Conservation (phyloP, 53 echinoderm and acorn worm genomes). For the Astropecten irregularis region DNA sequence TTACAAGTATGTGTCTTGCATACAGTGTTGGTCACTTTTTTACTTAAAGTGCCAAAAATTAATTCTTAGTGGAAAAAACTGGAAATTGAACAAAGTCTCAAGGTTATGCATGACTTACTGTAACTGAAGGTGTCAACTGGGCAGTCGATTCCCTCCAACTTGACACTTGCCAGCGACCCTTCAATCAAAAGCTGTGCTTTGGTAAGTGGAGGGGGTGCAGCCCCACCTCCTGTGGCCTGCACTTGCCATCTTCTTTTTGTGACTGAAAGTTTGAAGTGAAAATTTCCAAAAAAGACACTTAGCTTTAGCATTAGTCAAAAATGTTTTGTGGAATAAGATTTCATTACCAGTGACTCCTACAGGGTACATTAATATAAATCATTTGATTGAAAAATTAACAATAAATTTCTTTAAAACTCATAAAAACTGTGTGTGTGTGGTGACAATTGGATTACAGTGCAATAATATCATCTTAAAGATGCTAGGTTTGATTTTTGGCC, state of each 20-base stretch:
- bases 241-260: slow-evolving; percentile 15
- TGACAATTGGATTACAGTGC: slow-evolving; percentile 3
- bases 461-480: slow-evolving; percentile 20
- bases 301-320: neutral
- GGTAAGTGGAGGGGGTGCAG: slow-evolving; percentile 11
- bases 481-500: neutral
- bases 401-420: too few relatives aligned
- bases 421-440: neutral
- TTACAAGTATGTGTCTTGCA: slow-evolving; percentile 13
- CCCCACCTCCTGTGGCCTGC: slow-evolving; percentile 19
- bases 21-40: slow-evolving; percentile 20
- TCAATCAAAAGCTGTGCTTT: slow-evolving; percentile 13
- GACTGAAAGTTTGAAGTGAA: neutral
- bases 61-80: neutral
- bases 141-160: slow-evolving; percentile 6
- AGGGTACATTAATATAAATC: neutral
- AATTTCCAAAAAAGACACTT: neutral
- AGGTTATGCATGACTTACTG: slow-evolving; percentile 22
- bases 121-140: slow-evolving; percentile 14
- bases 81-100: slow-evolving; percentile 11
- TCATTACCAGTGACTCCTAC: neutral
- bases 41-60: slow-evolving; percentile 19
- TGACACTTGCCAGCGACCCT: slow-evolving; percentile 23
- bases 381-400: neutral
- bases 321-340: neutral